These are phyloP conservation scores for Silvanus unidentatus DNA, from an alignment of 2,888 invertebrate genomes.

Conservation along the genomic window DNA sequence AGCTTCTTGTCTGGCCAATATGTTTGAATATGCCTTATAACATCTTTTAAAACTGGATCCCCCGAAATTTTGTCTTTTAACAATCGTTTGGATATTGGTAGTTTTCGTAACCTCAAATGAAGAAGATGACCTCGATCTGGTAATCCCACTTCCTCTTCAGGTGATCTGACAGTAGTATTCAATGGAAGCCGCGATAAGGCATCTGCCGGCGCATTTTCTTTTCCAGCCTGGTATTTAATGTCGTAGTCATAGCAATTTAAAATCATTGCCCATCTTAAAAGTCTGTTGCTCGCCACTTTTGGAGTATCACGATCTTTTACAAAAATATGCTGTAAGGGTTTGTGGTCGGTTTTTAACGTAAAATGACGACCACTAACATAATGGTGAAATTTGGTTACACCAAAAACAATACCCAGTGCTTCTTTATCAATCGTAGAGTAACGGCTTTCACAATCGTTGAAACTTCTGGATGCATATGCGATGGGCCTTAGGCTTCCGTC, in stretches of 20 bases:
- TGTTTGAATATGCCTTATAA: constrained; percentile 4
- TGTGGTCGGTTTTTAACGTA: constrained; percentile 12
- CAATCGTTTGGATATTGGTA: no score
- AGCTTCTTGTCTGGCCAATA: constrained; percentile 11
- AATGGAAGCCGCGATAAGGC: constrained; percentile 9
- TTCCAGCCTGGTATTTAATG: constrained; percentile 6
- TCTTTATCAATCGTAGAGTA: constrained; percentile 18
- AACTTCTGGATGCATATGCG: constrained; percentile 15
- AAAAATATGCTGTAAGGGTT: constrained; percentile 13
- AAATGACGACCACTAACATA: constrained; percentile 11
- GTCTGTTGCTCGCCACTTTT: constrained; percentile 11
- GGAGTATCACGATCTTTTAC: constrained; percentile 7
- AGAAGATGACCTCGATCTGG: no score
- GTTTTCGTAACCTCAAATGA: no score
- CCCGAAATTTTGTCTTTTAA: no score
- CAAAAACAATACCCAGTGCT: constrained; percentile 15
- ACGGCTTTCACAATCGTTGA: constrained; percentile 10
- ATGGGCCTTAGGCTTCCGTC: constrained; percentile 8
- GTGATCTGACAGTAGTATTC: neutral
- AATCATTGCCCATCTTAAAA: constrained; percentile 13
- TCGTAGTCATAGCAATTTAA: constrained; percentile 10
- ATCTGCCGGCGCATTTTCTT: constrained; percentile 13
- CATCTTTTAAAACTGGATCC: constrained; percentile 3
- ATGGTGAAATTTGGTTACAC: constrained; percentile 12
- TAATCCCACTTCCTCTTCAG: constrained; percentile 7